Conservation (phyloP, 2,113 vertebrate genomes). For the Xenus cinereus region DNA sequence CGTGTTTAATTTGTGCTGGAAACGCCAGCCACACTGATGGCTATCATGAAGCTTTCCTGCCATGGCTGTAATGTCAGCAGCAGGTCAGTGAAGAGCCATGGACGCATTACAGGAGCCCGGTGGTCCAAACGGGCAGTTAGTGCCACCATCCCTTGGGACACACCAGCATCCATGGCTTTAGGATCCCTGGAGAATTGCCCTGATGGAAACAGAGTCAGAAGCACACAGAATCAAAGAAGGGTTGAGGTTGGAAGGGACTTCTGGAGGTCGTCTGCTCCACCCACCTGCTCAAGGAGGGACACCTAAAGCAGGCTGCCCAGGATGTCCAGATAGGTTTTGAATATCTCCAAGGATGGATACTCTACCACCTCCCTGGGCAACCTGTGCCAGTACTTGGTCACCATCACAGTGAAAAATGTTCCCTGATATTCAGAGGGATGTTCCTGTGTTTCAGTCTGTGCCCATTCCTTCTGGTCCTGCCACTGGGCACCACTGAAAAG, state of each 20-base stretch:
- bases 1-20: background rate
- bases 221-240: background rate
- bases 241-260: background rate
- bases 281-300: background rate
- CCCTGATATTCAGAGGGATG: background rate
- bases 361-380: background rate
- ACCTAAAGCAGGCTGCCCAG: background rate
- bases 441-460: background rate
- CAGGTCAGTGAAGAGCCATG: background rate
- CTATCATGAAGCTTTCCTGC: background rate
- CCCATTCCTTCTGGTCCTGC: background rate
- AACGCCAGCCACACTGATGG: background rate
- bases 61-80: background rate
- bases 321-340: background rate
- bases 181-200: background rate
- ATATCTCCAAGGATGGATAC: background rate
- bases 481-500: background rate
- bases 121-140: background rate
- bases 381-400: background rate
- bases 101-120: background rate
- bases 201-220: background rate
- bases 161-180: rapidly evolving
- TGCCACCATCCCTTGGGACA: background rate
- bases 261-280: background rate
- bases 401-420: background rate